Evolutionary conservation across 2,888 invertebrate genomes (phyloP).

Genomic region (Chaitophorus viminalis): DNA sequence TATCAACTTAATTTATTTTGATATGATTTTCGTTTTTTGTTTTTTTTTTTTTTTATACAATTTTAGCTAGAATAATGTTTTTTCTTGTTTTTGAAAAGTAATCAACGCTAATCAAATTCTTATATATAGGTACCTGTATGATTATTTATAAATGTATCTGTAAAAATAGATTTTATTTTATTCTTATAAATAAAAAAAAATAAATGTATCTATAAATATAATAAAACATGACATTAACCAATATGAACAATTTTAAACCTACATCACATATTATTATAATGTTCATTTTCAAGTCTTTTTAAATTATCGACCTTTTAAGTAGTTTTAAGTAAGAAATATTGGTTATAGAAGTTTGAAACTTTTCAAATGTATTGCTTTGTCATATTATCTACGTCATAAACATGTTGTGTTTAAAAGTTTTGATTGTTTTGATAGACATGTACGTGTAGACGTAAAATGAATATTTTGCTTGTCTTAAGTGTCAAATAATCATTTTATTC

Average conservation of each 20-base stretch:
- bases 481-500: background rate
- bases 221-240: background rate
- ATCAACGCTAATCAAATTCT: too few species aligned
- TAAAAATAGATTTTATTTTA: too few species aligned
- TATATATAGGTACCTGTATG: too few species aligned
- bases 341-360: background rate
- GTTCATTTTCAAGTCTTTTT: background rate
- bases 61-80: too few species aligned
- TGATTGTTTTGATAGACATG: background rate
- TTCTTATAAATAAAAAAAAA: too few species aligned
- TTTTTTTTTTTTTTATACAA: too few species aligned
- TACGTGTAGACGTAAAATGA: background rate
- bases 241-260: background rate
- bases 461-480: background rate
- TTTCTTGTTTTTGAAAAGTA: too few species aligned
- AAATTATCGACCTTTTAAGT: background rate
- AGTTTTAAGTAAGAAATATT: background rate
- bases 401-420: background rate
- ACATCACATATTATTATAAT: background rate
- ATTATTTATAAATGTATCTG: too few species aligned
- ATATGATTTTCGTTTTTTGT: too few species aligned
- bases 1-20: too few species aligned
- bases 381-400: background rate
- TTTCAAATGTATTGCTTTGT: background rate
- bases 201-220: too few species aligned